Evolutionary conservation across 2,113 vertebrate genomes (phyloP).

Genomic region (Synodontis membranacea): DNA sequence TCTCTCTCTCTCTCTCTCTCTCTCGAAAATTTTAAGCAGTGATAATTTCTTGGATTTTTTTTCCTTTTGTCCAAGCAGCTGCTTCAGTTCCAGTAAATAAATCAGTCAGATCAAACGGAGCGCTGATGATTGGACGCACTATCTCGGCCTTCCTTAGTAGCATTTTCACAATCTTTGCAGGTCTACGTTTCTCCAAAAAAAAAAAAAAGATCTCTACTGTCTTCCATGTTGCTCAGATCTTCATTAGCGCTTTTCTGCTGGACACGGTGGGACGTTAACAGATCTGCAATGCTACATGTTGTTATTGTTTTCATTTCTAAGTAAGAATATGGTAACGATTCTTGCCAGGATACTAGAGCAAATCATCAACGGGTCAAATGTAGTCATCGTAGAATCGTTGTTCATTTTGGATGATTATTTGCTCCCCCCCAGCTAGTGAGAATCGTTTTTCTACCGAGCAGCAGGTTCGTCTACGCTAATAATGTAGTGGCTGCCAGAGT

Average conservation of each 20-base stretch:
- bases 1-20: neutral
- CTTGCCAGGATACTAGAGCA: neutral
- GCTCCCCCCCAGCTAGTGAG: neutral
- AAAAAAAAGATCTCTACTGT: no score
- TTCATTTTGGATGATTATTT: neutral
- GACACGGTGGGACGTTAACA: neutral
- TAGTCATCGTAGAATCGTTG: neutral
- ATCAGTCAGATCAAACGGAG: neutral
- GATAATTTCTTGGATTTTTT: conserved; percentile 3
- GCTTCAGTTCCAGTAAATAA: conserved; percentile 5
- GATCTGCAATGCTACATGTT: neutral
- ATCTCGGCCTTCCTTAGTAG: neutral
- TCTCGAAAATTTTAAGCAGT: neutral
- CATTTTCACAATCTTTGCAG: neutral
- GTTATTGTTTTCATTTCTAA: neutral
- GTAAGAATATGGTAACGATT: neutral
- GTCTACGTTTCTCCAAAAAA: neutral
- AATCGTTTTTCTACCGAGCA: neutral
- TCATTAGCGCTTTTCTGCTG: neutral
- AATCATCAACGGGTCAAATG: neutral
- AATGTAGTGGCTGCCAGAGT: no score
- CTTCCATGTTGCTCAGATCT: neutral
- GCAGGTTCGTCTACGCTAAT: no score
- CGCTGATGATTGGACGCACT: neutral
- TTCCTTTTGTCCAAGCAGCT: conserved; percentile 10